Percentiles rank a stretch among this genome's conserved stretches.
phyloP scores from a whole-genome alignment of 2,113 vertebrate species.

The Ameiurus melas region DNA sequence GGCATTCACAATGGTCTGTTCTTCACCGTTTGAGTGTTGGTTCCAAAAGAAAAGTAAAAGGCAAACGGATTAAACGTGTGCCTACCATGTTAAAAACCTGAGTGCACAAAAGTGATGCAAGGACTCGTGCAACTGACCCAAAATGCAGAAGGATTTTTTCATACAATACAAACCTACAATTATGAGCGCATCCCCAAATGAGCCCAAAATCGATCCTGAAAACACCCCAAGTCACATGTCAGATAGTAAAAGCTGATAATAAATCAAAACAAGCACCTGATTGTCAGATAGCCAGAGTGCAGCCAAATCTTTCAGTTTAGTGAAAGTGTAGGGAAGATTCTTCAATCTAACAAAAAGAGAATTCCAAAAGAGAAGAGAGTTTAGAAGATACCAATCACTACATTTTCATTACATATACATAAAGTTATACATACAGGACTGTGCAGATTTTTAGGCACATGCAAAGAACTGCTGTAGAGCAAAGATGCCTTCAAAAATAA shows the following conservation, averaged over 20 bases:
- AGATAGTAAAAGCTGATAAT: background rate
- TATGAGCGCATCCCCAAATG: background rate
- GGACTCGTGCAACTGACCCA: background rate
- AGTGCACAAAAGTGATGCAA: background rate
- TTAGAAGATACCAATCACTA: background rate
- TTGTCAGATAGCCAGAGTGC: slow-evolving; percentile 99
- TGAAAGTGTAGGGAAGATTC: slow-evolving; percentile 97
- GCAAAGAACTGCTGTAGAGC: no score
- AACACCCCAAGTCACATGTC: background rate
- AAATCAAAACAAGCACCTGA: slow-evolving; percentile 79
- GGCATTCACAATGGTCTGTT: background rate
- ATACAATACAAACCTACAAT: no score
- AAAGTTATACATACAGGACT: background rate
- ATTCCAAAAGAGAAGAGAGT: background rate
- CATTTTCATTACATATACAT: background rate
- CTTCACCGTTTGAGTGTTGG: background rate
- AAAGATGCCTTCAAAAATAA: no score
- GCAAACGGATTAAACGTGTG: background rate
- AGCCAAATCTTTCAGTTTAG: slow-evolving; percentile 96
- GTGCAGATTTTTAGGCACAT: no score
- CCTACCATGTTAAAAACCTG: background rate
- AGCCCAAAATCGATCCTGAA: background rate
- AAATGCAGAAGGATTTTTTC: background rate
- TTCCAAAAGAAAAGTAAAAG: background rate
- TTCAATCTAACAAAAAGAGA: slow-evolving; percentile 79